Conservation (phyloP, 2,888 invertebrate genomes). For the Pristionchus mayeri region DNA sequence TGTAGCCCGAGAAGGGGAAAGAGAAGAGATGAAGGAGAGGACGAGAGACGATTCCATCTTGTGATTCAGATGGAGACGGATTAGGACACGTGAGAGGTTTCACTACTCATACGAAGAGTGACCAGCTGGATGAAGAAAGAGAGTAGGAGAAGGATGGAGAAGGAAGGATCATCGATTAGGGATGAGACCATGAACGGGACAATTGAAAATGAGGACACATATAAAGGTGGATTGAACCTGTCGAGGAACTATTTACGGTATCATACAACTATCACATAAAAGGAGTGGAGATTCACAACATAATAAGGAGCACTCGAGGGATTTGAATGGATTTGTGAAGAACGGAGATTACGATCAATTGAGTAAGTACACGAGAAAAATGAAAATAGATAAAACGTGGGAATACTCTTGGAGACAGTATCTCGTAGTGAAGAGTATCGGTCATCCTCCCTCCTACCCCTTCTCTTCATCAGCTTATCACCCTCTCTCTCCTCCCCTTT, state of each 20-base stretch:
- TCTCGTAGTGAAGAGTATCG: conserved; percentile 21
- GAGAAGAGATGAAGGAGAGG: not conserved
- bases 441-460: not conserved
- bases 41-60: conserved; percentile 5
- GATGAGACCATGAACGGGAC: not conserved
- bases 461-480: conserved; percentile 8
- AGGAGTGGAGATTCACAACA: not conserved
- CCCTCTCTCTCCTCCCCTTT: conserved; percentile 1
- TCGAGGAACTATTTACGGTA: too few relatives aligned
- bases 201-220: not conserved
- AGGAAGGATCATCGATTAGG: not conserved
- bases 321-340: not conserved
- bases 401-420: not conserved
- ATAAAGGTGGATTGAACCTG: not conserved
- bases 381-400: not conserved
- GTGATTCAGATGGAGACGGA: conserved; percentile 31
- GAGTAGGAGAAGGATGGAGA: too few relatives aligned
- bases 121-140: not conserved
- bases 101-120: not conserved
- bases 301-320: conserved; percentile 8
- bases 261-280: too few relatives aligned
- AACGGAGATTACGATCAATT: not conserved
- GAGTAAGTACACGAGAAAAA: not conserved
- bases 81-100: conserved; percentile 5
- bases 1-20: not conserved